phyloP scores from a whole-genome alignment of 2,888 invertebrate species.

The Metopia argyrocephala region DNA sequence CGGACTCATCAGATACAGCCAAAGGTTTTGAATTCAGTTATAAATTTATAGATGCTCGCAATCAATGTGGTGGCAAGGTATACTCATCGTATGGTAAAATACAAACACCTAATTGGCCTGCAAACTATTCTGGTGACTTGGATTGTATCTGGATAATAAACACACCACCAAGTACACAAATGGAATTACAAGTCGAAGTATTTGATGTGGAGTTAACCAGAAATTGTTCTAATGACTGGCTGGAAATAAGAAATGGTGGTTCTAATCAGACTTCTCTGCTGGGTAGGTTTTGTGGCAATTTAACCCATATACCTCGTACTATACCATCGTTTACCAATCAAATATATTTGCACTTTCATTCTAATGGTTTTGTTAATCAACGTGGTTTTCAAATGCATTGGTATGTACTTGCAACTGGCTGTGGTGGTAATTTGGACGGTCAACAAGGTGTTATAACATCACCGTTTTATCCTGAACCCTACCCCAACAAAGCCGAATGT shows the following conservation, averaged over 20 bases:
- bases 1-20: constrained; percentile 81
- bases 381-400: constrained; percentile 88
- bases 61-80: constrained; percentile 86
- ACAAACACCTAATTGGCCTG: constrained; percentile 89
- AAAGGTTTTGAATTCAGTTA: constrained; percentile 89
- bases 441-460: constrained; percentile 88
- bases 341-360: constrained; percentile 86
- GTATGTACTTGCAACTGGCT: constrained; percentile 84
- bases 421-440: constrained; percentile 87
- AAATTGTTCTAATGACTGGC: constrained; percentile 83
- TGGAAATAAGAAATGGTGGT: constrained; percentile 91
- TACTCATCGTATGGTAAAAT: constrained; percentile 84
- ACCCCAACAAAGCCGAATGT: constrained; percentile 86
- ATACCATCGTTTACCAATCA: constrained; percentile 88
- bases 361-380: constrained; percentile 83
- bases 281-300: constrained; percentile 87
- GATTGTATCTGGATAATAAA: constrained; percentile 91
- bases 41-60: constrained; percentile 81
- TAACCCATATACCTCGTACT: constrained; percentile 80
- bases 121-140: constrained; percentile 83
- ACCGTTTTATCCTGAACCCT: constrained; percentile 90
- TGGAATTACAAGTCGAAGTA: constrained; percentile 83
- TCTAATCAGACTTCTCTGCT: constrained; percentile 85
- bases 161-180: constrained; percentile 85
- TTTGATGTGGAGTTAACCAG: constrained; percentile 83